Evolutionary conservation across 2,797 vertebrate species (phyloP).

Genomic region (Clarias platycephalus): DNA sequence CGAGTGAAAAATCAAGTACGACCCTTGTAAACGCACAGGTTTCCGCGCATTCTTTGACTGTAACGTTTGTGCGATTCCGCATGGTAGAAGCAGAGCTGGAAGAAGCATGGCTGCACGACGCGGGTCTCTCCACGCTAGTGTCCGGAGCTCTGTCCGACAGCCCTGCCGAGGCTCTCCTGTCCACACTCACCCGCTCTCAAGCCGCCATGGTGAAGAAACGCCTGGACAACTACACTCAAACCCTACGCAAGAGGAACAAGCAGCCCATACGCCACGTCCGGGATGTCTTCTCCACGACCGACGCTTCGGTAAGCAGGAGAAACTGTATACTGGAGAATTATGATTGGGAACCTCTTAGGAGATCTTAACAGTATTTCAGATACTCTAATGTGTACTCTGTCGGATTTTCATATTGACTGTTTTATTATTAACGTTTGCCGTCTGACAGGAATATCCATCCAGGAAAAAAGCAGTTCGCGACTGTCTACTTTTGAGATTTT

Average conservation of each 20-base stretch:
- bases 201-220: constrained; percentile 86
- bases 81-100: constrained; percentile 87
- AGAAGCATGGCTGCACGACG: constrained; percentile 90
- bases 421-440: background rate
- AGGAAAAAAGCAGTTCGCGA: background rate
- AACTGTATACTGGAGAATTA: background rate
- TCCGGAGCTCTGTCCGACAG: constrained; percentile 71
- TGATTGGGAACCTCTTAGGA: background rate
- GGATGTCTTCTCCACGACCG: constrained; percentile 78
- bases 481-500: background rate
- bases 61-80: constrained; percentile 12
- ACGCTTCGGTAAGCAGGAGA: constrained; percentile 71
- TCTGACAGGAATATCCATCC: background rate
- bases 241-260: constrained; percentile 84
- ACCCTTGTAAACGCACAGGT: background rate
- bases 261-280: constrained; percentile 84
- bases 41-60: background rate
- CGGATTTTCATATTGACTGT: background rate
- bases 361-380: background rate
- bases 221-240: constrained; percentile 90
- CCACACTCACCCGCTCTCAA: constrained; percentile 88
- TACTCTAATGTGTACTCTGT: background rate
- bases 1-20: background rate
- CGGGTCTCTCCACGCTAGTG: constrained; percentile 85
- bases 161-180: constrained; percentile 82